These are phyloP conservation scores for Carduelis carduelis DNA, from an alignment of 2,797 vertebrate species.

Conservation along the genomic window DNA sequence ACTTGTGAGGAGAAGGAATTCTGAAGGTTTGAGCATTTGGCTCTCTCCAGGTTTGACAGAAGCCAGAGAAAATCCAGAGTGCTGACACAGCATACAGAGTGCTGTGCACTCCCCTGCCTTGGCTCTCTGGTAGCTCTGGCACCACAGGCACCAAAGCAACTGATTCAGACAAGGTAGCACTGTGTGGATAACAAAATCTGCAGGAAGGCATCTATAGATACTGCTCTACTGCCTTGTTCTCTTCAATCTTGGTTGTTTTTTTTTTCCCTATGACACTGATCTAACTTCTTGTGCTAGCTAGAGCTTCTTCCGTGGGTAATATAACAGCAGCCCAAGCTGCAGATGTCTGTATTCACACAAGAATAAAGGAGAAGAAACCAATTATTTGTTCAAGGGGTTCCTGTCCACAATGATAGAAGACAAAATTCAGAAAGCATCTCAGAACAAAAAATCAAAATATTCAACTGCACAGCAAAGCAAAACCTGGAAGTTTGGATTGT, in stretches of 20 bases:
- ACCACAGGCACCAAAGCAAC: not conserved
- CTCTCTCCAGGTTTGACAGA: not conserved
- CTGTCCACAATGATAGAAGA: not conserved
- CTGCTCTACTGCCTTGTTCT: not conserved
- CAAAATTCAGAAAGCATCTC: not conserved
- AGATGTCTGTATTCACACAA: not conserved
- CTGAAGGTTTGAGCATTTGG: not conserved
- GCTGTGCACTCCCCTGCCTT: not conserved
- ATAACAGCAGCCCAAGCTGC: not conserved
- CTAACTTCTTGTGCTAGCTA: not conserved
- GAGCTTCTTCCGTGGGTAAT: not conserved
- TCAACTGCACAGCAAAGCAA: not conserved
- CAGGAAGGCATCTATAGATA: not conserved
- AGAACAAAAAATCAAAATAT: not conserved
- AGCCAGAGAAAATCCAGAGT: not conserved
- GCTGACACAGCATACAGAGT: not conserved
- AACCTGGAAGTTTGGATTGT: not conserved
- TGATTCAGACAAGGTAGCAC: no score
- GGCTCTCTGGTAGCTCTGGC: not conserved
- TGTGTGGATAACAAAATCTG: not conserved
- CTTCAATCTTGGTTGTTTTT: not conserved
- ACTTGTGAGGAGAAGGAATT: not conserved
- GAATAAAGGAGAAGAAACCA: not conserved
- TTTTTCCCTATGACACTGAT: not conserved
- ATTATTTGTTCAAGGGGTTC: not conserved